Base-by-base conservation (phyloP, 2,888 invertebrate species). In the Erebia palarica region DNA sequence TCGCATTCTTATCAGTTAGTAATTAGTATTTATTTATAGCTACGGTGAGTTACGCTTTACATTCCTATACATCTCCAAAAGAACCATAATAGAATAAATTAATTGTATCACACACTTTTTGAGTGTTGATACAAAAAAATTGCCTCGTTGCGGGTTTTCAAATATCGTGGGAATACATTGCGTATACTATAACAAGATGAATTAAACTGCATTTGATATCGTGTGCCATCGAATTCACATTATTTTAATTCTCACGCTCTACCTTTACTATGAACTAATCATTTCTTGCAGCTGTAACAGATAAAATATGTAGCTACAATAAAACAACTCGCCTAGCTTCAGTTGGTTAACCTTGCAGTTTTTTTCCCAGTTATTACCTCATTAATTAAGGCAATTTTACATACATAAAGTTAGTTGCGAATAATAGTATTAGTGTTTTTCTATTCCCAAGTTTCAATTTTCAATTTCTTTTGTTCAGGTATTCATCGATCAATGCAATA, bases 131-230 rank as follows among this genome's bases (percentile, higher is more conserved):
- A 66, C 55, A 51, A 70, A 70, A 68, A 71, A 66, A 57, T 36
- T 44, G 73, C 59, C 69, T 60, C 65, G 66, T 70, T 72, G 72
- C 68, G 63, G 68, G 72, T 70, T 75, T 73, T 66, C 63, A 72
- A 44, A 68, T 36, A 70, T 36, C 71, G 75, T 75, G 76, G 68
- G 76, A 76, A 74, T 47, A 59, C 73, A 69, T 76, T 72, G 74
- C 71, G 71, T 73, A 59, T 65, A 64, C 58, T 59, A 68, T 49
- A 47, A 68, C 60, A 47, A 75, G 61, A 42, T 69, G 71, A 71
- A 65, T 66, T 60, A 53, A 53, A 60, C 65, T 66, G 51, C 64
- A 69, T 64, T 65, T 49, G 61, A 59, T 76, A 70, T 73, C 76
- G 73, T 65, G 67, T 76, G 68, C 70, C 73, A 69, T 73, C 71